Percentiles rank a stretch among this genome's conserved stretches.
Conservation (phyloP, 1,140 invertebrate genomes). For the Nasonia longicornis region DNA sequence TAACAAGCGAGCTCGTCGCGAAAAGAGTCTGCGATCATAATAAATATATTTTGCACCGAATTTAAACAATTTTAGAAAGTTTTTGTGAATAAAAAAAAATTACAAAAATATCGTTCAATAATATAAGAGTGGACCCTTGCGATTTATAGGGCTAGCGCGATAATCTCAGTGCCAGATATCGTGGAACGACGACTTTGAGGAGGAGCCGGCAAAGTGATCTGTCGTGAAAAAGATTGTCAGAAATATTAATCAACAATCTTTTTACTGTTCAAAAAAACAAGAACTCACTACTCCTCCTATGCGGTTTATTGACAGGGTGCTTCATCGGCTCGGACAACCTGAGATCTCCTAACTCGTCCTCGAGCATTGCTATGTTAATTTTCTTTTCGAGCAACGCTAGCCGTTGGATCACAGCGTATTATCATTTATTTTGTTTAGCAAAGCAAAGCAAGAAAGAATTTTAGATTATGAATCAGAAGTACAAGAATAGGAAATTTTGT, state of each 20-base stretch:
- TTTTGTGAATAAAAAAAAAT: constrained; percentile 33
- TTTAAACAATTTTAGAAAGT: constrained; percentile 25
- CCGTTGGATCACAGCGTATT: constrained; percentile 25
- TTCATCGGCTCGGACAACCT: constrained; percentile 39
- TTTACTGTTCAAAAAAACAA: constrained; percentile 21
- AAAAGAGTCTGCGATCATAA: constrained; percentile 9
- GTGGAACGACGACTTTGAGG: constrained; percentile 42
- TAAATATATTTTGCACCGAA: constrained; percentile 3
- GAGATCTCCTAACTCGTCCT: constrained; percentile 45
- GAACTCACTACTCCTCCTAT: constrained; percentile 45
- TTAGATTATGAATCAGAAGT: constrained; percentile 28
- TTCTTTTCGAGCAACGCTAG: constrained; percentile 23
- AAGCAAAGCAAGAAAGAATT: constrained; percentile 38
- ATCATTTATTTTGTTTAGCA: constrained; percentile 39
- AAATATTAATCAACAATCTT: constrained; percentile 26
- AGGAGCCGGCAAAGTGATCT: constrained; percentile 41
- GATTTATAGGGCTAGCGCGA: constrained; percentile 13
- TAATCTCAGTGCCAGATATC: constrained; percentile 44
- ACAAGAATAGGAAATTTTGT: constrained; percentile 15
- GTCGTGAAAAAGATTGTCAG: constrained; percentile 36
- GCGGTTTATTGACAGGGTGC: constrained; percentile 36
- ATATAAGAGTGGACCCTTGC: constrained; percentile 14
- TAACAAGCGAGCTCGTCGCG: background rate
- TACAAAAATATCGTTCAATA: constrained; percentile 26
- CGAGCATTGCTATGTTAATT: constrained; percentile 44